Evolutionary conservation across 2,888 invertebrate genomes (phyloP), one percentile per base, ranked within the genome.

Genomic region (Eupithecia exiguata): DNA sequence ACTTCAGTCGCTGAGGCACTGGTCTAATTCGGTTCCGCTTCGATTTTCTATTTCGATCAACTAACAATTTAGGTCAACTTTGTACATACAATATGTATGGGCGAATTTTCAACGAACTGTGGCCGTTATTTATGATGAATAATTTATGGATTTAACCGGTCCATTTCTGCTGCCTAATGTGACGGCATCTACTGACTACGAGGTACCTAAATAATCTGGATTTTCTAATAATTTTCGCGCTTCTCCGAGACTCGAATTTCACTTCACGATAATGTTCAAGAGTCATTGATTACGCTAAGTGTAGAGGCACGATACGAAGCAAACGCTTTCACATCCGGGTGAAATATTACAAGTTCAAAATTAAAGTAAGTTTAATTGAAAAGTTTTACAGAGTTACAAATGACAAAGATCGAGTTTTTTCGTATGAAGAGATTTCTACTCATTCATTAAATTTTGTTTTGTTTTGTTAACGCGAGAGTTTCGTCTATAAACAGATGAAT

Each of bases 91-190:
- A 76, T 77, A 77, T 68, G 70, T 73, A 67, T n/a, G n/a, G n/a
- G n/a, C 66, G 68, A 72, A 74, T 76, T 74, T 77, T 46, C 71
- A 73, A 78, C 71, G 77, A 77, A 75, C 74, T n/a, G 74, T 77
- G 74, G 76, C 68, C 53, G 62, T 65, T 74, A 77, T 77, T 65
- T 74, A 77, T 77, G 72, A 77, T 78, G 74, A 78, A 80, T 78
- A 76, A 80, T 76, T 75, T 69, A 72, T 63, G 18, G 38, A 46
- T 5, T 69, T 58, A 58, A 35, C 72, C 68, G 71, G 73, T 72
- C 74, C 46, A 58, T 75, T 69, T 43, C 43, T 46, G 70, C 62
- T 72, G 66, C 43, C 62, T 71, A 38, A 63, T 30, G 70, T 74
- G 69, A 58, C 58, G 25, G 53, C 18, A n/a, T 49, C n/a, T 53